Conservation (phyloP, 2,888 invertebrate genomes). For the Villa cingulata region DNA sequence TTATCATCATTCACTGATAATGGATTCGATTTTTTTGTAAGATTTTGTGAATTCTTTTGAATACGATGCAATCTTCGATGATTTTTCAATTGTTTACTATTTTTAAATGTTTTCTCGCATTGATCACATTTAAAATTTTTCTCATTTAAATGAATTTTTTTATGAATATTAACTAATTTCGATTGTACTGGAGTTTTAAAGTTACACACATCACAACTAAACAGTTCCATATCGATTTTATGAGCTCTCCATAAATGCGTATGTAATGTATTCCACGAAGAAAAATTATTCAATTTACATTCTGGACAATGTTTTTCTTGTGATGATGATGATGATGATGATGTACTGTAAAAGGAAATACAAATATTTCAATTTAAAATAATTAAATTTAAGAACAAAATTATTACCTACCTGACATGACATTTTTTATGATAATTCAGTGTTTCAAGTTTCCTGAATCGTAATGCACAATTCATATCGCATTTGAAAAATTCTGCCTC, state of each 20-base stretch:
- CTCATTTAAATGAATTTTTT: conserved; percentile 56
- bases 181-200: conserved; percentile 59
- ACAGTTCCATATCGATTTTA: conserved; percentile 64
- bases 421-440: conserved; percentile 31
- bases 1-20: conserved; percentile 6
- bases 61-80: conserved; percentile 52
- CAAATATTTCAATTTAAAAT: not conserved
- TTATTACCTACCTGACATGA: conserved; percentile 23
- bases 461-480: conserved; percentile 28
- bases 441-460: conserved; percentile 27
- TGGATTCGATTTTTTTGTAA: too few species aligned
- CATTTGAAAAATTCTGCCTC: conserved; percentile 24
- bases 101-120: conserved; percentile 69
- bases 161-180: conserved; percentile 57
- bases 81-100: conserved; percentile 61
- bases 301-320: conserved; percentile 44
- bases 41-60: not conserved
- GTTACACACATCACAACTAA: conserved; percentile 58
- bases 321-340: not conserved
- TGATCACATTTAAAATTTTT: conserved; percentile 45
- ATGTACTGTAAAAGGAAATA: not conserved
- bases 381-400: too few species aligned
- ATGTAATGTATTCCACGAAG: conserved; percentile 53
- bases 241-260: conserved; percentile 70
- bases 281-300: conserved; percentile 39